Evolutionary conservation across 2,113 vertebrate genomes (phyloP), one percentile per base, ranked within the genome.

Genomic region (Ammodramus savannarum): DNA sequence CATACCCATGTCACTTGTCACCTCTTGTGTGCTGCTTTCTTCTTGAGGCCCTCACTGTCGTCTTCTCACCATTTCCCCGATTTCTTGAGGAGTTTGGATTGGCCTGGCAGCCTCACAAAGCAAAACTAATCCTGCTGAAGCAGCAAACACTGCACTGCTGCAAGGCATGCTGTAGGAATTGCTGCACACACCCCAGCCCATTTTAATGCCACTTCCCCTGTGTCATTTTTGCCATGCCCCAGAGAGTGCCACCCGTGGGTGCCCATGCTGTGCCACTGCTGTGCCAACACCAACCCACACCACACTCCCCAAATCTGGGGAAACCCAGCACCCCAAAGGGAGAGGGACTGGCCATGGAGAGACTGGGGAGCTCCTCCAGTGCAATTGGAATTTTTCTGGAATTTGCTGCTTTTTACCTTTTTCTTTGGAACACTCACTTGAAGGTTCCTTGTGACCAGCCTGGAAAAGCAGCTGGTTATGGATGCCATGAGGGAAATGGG

Each of bases 311-410:
- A 10, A 3, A 7, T 7, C 1, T 21, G 61, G 52, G 25, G 39
- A 46, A 67, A 67, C 31, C 65, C 52, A 43, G 48, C 44, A 27
- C 13, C 29, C n/a, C 44, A 39, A 19, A 63, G 39, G 22, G 16
- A 63, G 2, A 11, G 15, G 16, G 8, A 7, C 27, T 23, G 38
- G 16, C 20, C 61, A 32, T 0, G 0, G 17, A 1, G 0, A 54
- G 8, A 38, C 48, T 7, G 39, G 49, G 39, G 18, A 71, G 57
- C 29, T 89, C 61, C 46, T 58, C 77, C 8, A 26, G 2, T 0
- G 3, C 26, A 25, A 10, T 0, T 6, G 21, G 20, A 59, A 57
- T 57, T 83, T 41, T 41, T 38, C 16, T 3, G 63, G 8, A 32
- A 52, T 74, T 29, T 22, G 51, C 16, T 26, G 23, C 18, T 44